Evolutionary conservation across 2,797 vertebrate genomes (phyloP), one percentile per base, ranked within the genome.

Genomic region (Crypturellus tataupa): DNA sequence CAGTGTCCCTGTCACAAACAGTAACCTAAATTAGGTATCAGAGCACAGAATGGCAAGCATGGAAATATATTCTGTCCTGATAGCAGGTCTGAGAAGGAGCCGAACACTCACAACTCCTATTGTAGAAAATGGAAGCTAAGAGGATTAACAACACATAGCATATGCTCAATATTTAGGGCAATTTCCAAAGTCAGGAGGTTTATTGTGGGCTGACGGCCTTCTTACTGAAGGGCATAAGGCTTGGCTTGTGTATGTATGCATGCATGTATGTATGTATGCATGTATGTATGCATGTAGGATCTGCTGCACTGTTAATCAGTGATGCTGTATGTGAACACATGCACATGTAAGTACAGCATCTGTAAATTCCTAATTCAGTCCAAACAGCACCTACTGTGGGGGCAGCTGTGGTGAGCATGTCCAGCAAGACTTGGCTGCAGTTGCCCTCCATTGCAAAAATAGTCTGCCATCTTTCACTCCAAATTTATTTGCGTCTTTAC

Each of bases 21-120:
- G 82, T 80, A 91, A 93, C 58, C 83, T 75, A 85, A 90, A 80
- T 89, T 87, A 94, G 81, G 33, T 83, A 89, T 71, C 89, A 55
- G 85, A 89, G 79, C 94, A 95, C 4, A 1, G 65, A 92, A 72
- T 0, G 0, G 49, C 62, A 65, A 85, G 87, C 72, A 65, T 33
- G 78, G 79, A 78, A 78, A 80, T 91, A 59, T 39, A 69, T 93
- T 83, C 72, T 72, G 4, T 39, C 84, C 55, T 77, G 59, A 31
- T 83, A 72, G n/a, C 51, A 56, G 78, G 47, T 70, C 49, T 79
- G 73, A 86, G 84, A 80, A 83, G 81, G 46, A 87, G 63, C 79
- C 72, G 62, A 91, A 87, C 67, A 51, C 63, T 90, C 69, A 47
- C 55, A 91, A 62, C 68, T 86, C 73, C 75, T 68, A 0, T 7